Evolutionary conservation across 2,888 invertebrate genomes (phyloP).

Genomic region (Ecliptopera silaceata): DNA sequence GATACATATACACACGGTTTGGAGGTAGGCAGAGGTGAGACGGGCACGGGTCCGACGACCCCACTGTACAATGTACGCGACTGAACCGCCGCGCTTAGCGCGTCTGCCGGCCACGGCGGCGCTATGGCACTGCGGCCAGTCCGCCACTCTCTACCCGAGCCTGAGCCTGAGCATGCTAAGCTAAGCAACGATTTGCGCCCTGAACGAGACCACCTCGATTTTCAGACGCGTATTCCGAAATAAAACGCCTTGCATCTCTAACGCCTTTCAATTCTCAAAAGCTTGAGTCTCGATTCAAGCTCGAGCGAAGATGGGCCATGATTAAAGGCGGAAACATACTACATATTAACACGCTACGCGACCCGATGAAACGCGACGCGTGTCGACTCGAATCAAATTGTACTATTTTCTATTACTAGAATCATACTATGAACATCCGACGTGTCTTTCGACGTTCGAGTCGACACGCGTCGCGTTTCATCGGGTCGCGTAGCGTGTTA

Average conservation of each 20-base stretch:
- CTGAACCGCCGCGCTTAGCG: constrained; percentile 25
- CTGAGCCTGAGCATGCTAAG: background rate
- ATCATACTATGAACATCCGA: too few relatives aligned
- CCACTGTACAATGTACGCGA: constrained; percentile 9
- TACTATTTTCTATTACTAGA: too few relatives aligned
- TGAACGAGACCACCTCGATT: background rate
- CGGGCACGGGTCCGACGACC: constrained; percentile 16
- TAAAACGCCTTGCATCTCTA: too few relatives aligned
- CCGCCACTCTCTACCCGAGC: background rate
- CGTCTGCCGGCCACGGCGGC: constrained; percentile 37
- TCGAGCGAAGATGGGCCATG: background rate
- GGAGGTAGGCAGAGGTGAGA: constrained; percentile 14
- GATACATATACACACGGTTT: constrained; percentile 67
- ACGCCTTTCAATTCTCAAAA: background rate
- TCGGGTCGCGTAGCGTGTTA: too few relatives aligned
- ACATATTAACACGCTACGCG: too few relatives aligned
- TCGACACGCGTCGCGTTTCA: too few relatives aligned
- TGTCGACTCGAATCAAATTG: too few relatives aligned
- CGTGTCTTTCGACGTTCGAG: too few relatives aligned
- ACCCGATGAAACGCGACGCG: too few relatives aligned
- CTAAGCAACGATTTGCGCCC: background rate
- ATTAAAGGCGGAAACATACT: too few relatives aligned
- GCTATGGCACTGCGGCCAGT: constrained; percentile 32
- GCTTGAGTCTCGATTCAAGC: background rate
- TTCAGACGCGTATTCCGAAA: too few relatives aligned